Base-by-base conservation (phyloP, 2,113 vertebrate species). In the Prolemur simus region DNA sequence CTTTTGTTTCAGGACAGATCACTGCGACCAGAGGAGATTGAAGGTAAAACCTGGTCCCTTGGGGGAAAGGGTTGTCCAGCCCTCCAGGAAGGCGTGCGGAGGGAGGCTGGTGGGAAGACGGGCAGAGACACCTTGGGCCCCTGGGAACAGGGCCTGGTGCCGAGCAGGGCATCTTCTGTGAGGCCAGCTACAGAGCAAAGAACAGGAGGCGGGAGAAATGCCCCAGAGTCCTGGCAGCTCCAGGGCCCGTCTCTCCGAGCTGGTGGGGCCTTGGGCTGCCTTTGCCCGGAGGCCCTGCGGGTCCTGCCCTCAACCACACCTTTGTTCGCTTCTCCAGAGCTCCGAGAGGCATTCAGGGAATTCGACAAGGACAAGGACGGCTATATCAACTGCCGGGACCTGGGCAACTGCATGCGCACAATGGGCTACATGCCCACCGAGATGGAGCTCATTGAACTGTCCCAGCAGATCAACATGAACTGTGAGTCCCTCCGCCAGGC, bases 351-450 rank as follows among this genome's bases (percentile, higher is more conserved):
- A 21, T 99, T 99, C 98, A 99, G 98, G 92, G 99, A 99, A 97
- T 99, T 99, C 71, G 99, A 99, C 98, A 99, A 99, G 98, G 99
- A 99, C 98, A 99, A 99, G 92, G 99, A 99, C 17, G 99, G 99
- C 49, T 99, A 99, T 87, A 99, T 99, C 97, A 99, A 99, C 98
- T 99, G 99, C 97, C 99, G 99, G 97, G 99, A 99, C 97, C 98
- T 99, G 98, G 99, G 99, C 12, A 99, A 99, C 98, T 99, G 99
- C 98, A 99, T 99, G 99, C 99, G 99, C 32, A 99, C 99, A 29
- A 99, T 99, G 99, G 99, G 99, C 71, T 99, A 99, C 98, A 99
- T 99, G 99, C 99, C 99, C 45, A 99, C 99, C 0, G 99, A 99
- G 98, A 99, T 99, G 99, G 99, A 99, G 98, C 98, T 99, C 42